Evolutionary conservation across 53 echinoderm and acorn worm species (phyloP), one percentile per base, ranked within the genome.

Genomic region (Paracentrotus lividus): DNA sequence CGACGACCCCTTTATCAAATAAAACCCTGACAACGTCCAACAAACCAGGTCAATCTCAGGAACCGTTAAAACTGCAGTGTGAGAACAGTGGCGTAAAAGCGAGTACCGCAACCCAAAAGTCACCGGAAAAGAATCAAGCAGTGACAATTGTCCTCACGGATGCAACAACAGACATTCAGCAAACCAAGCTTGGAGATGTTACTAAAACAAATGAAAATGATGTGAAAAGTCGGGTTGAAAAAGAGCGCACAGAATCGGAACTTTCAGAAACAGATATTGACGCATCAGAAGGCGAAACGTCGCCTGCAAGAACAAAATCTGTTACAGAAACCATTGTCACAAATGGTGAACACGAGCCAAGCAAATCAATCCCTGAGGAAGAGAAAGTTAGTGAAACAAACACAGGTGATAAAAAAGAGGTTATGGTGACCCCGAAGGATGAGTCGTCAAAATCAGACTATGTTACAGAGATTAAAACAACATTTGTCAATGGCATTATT

Each of bases 401-500:
- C 32, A 5, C 40, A 5, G 8, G 18, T 9, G 40, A 42, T 72
- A 40, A 40, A 40, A 72, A 40, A 40, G 38, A 72, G 16, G 40
- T 72, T 72, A 18, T 72, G 72, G 40, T 38, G 72, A 72, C 5
- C 2, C 18, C 16, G 5, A 36, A 18, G 72, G 72, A 40, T 18
- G 40, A 72, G 16, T 36, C 72, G 5, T 32, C 36, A 40, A 88
- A 88, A 85, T 49, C 85, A 23, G 88, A 88, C 40, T 72, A 72
- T 53, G 54, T 91, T 75, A 24, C 91, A 16, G 91, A 91, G 56
- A 36, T 91, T 36, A 91, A 91, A 56, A 91, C 91, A 32, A 91
- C 56, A 31, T 54, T 91, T 76, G 91, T 91, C 8, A 91, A 91
- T 91, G 91, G 91, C 72, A 72, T 91, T 56, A 91, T 91, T 34